A percentile compares a stretch with the other conserved stretches of the same genome.
phyloP scores from a whole-genome alignment of 1,140 invertebrate species.

The Dendroctonus ponderosae region DNA sequence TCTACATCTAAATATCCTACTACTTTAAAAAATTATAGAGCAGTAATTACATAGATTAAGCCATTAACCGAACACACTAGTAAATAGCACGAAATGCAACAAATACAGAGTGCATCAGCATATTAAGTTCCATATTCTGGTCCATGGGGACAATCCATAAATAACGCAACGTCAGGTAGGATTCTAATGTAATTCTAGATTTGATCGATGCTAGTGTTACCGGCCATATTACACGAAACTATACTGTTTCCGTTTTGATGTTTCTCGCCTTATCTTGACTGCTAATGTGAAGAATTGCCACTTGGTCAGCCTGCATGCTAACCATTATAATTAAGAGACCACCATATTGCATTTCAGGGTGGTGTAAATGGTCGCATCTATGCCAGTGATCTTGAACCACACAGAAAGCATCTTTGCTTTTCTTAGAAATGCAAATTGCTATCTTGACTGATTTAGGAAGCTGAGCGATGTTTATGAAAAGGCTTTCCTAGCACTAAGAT shows the following conservation, averaged over 20 bases:
- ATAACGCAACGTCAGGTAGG: neutral
- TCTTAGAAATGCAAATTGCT: too few species aligned
- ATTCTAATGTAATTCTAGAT: constrained; percentile 24
- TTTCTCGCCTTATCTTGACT: constrained; percentile 16
- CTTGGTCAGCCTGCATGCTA: neutral
- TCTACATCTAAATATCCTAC: too few species aligned
- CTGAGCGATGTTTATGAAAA: too few species aligned
- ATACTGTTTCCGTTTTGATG: constrained; percentile 20
- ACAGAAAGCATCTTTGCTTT: too few species aligned
- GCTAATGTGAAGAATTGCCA: constrained; percentile 14
- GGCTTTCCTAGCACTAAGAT: too few species aligned
- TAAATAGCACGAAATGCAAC: too few species aligned
- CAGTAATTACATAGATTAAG: too few species aligned
- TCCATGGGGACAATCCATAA: constrained; percentile 11
- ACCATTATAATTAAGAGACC: constrained; percentile 6
- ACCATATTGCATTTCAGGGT: constrained; percentile 10
- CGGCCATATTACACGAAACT: constrained; percentile 19
- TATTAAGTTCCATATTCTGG: constrained; percentile 14
- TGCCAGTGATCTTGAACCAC: too few species aligned
- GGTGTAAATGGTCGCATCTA: neutral
- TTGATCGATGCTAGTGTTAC: constrained; percentile 10
- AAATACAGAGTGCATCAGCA: neutral
- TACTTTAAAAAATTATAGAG: too few species aligned
- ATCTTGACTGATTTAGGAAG: too few species aligned
- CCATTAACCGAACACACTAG: too few species aligned